Evolutionary conservation across 2,113 vertebrate species (phyloP).

Genomic region (Ptilonorhynchus violaceus): DNA sequence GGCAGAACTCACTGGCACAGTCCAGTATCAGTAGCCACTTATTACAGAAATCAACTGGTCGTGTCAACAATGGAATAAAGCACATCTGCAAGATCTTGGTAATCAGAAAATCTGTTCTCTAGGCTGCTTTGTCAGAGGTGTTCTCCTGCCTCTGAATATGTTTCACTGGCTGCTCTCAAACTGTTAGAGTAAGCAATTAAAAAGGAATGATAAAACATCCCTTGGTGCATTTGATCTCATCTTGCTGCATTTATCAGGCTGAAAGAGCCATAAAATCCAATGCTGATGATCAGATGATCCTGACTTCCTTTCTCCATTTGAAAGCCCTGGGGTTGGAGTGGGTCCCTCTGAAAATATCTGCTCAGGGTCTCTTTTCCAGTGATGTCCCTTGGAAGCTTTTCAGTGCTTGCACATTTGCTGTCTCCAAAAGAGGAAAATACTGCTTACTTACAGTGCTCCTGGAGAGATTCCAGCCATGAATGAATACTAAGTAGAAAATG

Average conservation of each 20-base stretch:
- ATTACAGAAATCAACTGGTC: neutral
- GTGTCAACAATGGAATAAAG: neutral
- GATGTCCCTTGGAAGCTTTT: neutral
- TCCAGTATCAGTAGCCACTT: neutral
- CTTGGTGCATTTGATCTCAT: neutral
- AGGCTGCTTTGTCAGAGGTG: neutral
- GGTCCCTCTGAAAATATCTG: neutral
- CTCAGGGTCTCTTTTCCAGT: neutral
- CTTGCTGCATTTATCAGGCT: neutral
- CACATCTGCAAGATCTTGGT: neutral
- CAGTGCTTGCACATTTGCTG: neutral
- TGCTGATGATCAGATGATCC: neutral
- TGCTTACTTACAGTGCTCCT: neutral
- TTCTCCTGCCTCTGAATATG: neutral
- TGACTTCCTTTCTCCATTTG: neutral
- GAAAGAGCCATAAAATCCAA: neutral
- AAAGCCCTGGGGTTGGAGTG: neutral
- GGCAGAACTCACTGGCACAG: neutral
- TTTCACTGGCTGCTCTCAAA: neutral
- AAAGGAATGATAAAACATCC: neutral
- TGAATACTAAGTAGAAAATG: neutral
- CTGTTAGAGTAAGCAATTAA: neutral
- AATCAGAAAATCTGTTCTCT: neutral
- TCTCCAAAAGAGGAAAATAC: neutral
- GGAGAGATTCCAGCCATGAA: neutral